phyloP scores from a whole-genome alignment of 2,888 invertebrate species.

The Leptinotarsa peninsularis region DNA sequence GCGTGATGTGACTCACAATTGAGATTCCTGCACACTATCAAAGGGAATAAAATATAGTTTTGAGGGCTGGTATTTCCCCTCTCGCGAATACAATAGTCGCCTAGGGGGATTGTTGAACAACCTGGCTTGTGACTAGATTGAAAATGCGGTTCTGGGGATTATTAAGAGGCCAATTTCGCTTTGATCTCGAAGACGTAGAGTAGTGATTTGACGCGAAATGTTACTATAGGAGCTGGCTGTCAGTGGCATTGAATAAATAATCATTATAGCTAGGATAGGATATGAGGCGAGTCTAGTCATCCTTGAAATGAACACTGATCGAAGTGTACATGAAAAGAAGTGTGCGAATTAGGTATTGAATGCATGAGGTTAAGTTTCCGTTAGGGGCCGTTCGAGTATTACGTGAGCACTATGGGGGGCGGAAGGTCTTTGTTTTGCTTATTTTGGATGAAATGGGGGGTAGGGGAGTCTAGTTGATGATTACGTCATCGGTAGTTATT shows the following conservation, averaged over 20 bases:
- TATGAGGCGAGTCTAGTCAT: neutral
- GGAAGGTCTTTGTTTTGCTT: no score
- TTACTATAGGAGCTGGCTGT: neutral
- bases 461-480: no score
- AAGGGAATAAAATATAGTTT: constrained; percentile 56
- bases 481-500: no score
- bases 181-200: constrained; percentile 24
- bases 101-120: constrained; percentile 45
- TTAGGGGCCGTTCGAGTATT: no score
- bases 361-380: no score
- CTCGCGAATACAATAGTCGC: constrained; percentile 39
- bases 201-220: constrained; percentile 21
- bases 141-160: constrained; percentile 36
- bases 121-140: constrained; percentile 48
- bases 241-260: neutral
- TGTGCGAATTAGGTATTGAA: no score
- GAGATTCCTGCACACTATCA: constrained; percentile 45
- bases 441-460: no score
- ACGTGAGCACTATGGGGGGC: no score
- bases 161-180: constrained; percentile 30
- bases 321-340: no score
- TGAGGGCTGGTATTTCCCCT: constrained; percentile 42
- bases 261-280: neutral
- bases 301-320: neutral
- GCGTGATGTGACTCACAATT: constrained; percentile 51